Base-by-base conservation (phyloP, 2,797 vertebrate species). In the Propithecus deckenii region DNA sequence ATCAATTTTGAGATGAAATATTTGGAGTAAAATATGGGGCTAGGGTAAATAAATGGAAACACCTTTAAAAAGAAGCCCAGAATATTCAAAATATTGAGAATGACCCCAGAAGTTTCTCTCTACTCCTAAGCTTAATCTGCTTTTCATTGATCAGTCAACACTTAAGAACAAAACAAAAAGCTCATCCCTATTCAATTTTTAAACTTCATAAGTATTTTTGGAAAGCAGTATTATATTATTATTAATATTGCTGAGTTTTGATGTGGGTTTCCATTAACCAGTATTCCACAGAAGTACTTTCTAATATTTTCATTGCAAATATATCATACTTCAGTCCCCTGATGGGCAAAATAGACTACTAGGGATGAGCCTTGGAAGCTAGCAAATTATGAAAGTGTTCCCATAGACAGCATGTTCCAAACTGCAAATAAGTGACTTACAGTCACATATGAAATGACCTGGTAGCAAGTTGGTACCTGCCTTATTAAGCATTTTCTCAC, bases 61-160 rank as follows among this genome's bases (percentile, higher is more conserved):
- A 79, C 2, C 38, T 59, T 95, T 61, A 38, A 88, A 85, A 78
- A 76, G 78, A 43, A 94, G 7, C 50, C 41, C 50, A 91, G 25
- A 74, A 69, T 79, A 86, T 12, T n/a, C 84, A 59, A 90, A 78
- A 75, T 74, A 22, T 96, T 90, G 41, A 69, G 12, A 95, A 57
- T 48, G 12, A 43, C 32, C 25, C 38, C 15, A 52, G 20, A 92
- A 52, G 10, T 43, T 23, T 79, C 76, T 30, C 2, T 61, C 59
- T 78, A 4, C 32, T 86, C 78, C 72, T 35, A 94, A 86, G 7
- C 63, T 61, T 48, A 94, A 71, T 61, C 32, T 84, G 25, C n/a
- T 74, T 92, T 95, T 75, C 83, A 85, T 74, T 88, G 25, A 90
- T 22, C 3, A 85, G 35, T 61, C 32, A 57, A 88, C 59, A 57